A percentile compares a stretch with the other conserved stretches of the same genome.
These are phyloP conservation scores for Zosterops pallidus DNA, from an alignment of 2,113 vertebrate species.

Conservation along the genomic window DNA sequence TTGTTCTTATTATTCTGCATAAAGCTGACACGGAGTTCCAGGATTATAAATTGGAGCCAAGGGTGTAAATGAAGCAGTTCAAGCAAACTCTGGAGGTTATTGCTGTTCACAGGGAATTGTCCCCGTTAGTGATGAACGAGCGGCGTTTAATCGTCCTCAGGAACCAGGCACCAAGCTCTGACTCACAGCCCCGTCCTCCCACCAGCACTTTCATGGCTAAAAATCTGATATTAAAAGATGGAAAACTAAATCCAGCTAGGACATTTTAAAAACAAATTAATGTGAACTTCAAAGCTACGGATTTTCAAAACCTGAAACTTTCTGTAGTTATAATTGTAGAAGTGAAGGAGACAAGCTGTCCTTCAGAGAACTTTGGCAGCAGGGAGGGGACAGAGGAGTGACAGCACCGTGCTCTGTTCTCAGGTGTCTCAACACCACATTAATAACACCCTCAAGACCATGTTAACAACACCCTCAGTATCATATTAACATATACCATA, in stretches of 20 bases:
- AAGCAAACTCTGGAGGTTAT: neutral
- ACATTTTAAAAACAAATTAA: neutral
- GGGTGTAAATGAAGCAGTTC: neutral
- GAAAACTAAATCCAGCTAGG: neutral
- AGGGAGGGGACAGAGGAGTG: neutral
- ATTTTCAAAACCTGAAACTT: neutral
- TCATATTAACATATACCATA: no score
- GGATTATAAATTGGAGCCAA: neutral
- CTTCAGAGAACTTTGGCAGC: neutral
- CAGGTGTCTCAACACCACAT: fast-evolving
- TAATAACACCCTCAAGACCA: no score
- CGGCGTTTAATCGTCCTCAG: neutral
- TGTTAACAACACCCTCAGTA: no score
- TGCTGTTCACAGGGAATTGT: neutral
- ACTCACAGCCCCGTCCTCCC: neutral
- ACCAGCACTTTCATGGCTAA: neutral
- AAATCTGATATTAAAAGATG: neutral
- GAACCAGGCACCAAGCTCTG: neutral
- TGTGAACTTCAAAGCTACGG: neutral
- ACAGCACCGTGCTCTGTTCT: fast-evolving
- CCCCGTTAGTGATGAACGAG: neutral
- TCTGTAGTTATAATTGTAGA: neutral
- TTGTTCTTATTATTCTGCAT: slow-evolving; percentile 37
- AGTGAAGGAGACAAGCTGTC: neutral
- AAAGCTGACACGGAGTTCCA: slow-evolving; percentile 21